Evolutionary conservation across 2,797 vertebrate genomes (phyloP).

Genomic region (Sarcoramphus papa): DNA sequence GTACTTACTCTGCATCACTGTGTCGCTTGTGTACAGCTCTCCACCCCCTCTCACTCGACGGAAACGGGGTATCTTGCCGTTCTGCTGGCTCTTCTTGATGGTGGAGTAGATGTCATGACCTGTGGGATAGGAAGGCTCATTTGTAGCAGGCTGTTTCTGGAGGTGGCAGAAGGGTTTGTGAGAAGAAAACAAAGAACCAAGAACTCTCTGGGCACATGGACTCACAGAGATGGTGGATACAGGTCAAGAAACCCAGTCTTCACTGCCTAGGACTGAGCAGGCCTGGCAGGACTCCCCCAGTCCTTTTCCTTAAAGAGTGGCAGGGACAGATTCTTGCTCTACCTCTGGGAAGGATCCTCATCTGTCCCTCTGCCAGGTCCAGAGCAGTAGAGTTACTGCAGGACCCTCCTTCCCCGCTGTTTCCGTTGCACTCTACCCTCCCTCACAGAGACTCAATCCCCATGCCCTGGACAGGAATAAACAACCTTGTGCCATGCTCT

Average conservation of each 20-base stretch:
- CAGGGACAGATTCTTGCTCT: not conserved
- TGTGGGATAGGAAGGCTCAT: not conserved
- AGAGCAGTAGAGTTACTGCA: not conserved
- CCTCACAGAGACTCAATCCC: not conserved
- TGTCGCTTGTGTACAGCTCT: conserved; percentile 72
- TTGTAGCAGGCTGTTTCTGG: not conserved
- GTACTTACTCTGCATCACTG: conserved; percentile 72
- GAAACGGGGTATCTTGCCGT: conserved; percentile 71
- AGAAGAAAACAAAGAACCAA: not conserved
- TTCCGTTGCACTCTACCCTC: not conserved
- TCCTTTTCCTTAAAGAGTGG: not conserved
- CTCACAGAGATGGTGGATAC: fast-evolving
- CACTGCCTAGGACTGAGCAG: not conserved
- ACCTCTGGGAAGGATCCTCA: not conserved
- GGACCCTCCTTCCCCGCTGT: not conserved
- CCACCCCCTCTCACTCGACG: conserved; percentile 65
- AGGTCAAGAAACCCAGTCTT: not conserved
- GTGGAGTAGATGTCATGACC: conserved; percentile 72
- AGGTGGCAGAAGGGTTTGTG: not conserved
- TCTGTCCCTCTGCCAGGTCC: not conserved
- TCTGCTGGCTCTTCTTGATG: conserved; percentile 73
- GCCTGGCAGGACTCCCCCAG: not conserved
- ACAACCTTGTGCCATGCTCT: not conserved
- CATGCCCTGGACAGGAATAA: fast-evolving
- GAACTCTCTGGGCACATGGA: not conserved